phyloP scores from a whole-genome alignment of 2,888 invertebrate genomes.

The Lithophane ornitopus region DNA sequence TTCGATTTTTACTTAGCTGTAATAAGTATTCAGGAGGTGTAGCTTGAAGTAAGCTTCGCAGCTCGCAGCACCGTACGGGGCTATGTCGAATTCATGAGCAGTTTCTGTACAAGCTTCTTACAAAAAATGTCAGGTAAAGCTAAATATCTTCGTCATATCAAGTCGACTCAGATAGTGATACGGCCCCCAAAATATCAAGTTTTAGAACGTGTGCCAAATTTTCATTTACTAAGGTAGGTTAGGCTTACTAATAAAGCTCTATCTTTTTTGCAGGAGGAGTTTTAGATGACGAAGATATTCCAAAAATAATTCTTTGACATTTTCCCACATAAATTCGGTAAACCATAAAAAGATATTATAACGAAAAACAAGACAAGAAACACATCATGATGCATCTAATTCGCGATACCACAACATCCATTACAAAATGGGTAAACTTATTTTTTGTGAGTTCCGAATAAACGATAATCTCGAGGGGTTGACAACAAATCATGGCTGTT shows the following conservation, averaged over 20 bases:
- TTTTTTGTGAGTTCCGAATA: constrained; percentile 57
- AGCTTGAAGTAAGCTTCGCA: constrained; percentile 70
- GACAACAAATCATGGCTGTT: constrained; percentile 76
- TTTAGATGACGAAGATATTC: neutral
- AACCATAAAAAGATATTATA: too few relatives aligned
- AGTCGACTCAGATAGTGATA: constrained; percentile 54
- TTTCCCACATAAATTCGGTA: neutral
- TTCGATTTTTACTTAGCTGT: constrained; percentile 69
- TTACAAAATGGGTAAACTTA: constrained; percentile 50
- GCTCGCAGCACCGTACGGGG: constrained; percentile 63
- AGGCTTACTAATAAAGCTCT: constrained; percentile 21
- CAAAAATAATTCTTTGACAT: neutral
- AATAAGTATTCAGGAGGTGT: constrained; percentile 71
- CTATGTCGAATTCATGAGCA: constrained; percentile 77
- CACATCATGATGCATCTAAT: constrained; percentile 32
- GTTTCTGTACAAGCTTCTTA: constrained; percentile 69
- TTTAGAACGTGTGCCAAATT: constrained; percentile 60
- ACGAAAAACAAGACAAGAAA: neutral
- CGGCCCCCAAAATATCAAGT: constrained; percentile 55
- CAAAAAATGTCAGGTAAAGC: constrained; percentile 68
- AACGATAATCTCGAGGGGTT: constrained; percentile 68
- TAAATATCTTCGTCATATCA: constrained; percentile 66
- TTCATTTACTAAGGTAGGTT: constrained; percentile 50
- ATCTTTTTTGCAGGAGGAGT: neutral
- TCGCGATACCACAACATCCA: constrained; percentile 31